A percentile compares a stretch with the other conserved stretches of the same genome.
Evolutionary conservation across 37 sponge, comb jelly and placozoan species (phyloP).

Genomic region (Lycopodina hypogea): DNA sequence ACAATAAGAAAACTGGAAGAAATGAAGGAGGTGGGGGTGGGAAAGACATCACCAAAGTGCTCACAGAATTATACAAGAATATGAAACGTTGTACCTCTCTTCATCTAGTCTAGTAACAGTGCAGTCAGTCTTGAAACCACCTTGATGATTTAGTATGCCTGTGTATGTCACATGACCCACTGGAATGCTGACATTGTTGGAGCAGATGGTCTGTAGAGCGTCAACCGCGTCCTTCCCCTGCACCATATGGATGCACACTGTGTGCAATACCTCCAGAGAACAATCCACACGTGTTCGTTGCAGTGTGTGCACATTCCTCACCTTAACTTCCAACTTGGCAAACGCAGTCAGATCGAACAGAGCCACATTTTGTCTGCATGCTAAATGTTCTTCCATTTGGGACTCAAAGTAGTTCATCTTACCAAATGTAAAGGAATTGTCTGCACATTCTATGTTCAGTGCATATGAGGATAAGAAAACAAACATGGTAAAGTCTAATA

Average conservation of each 20-base stretch:
- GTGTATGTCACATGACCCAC: slow-evolving; percentile 73
- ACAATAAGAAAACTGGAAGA: slow-evolving; percentile 30
- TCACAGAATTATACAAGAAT: background rate
- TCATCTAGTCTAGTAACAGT: slow-evolving; percentile 48
- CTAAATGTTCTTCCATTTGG: slow-evolving; percentile 50
- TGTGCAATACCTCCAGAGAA: no score
- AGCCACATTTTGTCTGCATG: slow-evolving; percentile 62
- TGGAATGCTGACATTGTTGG: slow-evolving; percentile 38
- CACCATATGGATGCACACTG: background rate
- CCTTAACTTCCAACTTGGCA: slow-evolving; percentile 74
- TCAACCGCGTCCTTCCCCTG: slow-evolving; percentile 41
- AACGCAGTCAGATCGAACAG: slow-evolving; percentile 81
- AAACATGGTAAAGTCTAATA: no score
- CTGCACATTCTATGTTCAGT: slow-evolving; percentile 23
- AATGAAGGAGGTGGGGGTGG: no score
- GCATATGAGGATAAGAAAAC: background rate
- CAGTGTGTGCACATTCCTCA: no score
- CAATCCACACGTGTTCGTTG: no score
- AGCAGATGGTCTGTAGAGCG: slow-evolving; percentile 43
- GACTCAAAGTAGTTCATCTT: slow-evolving; percentile 62
- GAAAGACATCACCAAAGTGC: background rate
- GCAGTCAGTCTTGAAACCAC: slow-evolving; percentile 73
- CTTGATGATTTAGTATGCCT: slow-evolving; percentile 75
- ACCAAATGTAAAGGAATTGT: slow-evolving; percentile 53
- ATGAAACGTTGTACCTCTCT: slow-evolving; percentile 18